Evolutionary conservation across 2,797 vertebrate species (phyloP), one percentile per base, ranked within the genome.

Genomic region (Borostomias antarcticus): DNA sequence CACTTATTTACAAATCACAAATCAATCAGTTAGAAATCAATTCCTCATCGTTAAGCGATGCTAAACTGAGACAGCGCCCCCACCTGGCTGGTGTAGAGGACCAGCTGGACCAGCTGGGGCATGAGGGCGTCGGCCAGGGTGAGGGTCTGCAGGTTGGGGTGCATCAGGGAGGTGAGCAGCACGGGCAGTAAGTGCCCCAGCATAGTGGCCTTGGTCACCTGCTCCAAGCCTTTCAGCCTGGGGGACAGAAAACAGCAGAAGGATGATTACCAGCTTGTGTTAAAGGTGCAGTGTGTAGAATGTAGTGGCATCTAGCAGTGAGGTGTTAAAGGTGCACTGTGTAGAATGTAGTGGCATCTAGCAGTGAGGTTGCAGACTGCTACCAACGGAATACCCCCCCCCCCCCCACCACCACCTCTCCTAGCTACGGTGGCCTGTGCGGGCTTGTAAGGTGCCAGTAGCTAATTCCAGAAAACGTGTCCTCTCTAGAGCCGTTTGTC

Each of bases 61-160:
- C 19, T 10, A 1, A 29, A 54, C 25, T 7, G 19, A 7, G 67
- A 59, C 17, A 32, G 45, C 1, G 58, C 5, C 1, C 82, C 0
- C 82, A 98, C 98, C 96, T 99, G 97, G 82, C 98, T 99, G 47
- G 98, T 99, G 62, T 99, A 99, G 54, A 99, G 95, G 10, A 98
- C 98, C 57, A 99, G 91, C 83, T 99, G 98, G 26, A 99, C 96
- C 54, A 99, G 87, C 87, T 98, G 98, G 64, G 98, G 96, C 98
- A 98, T 98, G 77, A 99, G 92, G 15, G 95, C 95, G 15, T 99
- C 98, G 2, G 96, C 98, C 66, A 98, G 94, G 15, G 87, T 96
- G 50, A 98, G 89, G 5, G 96, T 98, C 81, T 99, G 97, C 62
- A 99, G 90, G 79, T 98, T 98, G 3, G 96, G 95, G 79, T 99